These are phyloP conservation scores for Rhinopomastus cyanomelas DNA, from an alignment of 2,113 vertebrate species.

Conservation along the genomic window DNA sequence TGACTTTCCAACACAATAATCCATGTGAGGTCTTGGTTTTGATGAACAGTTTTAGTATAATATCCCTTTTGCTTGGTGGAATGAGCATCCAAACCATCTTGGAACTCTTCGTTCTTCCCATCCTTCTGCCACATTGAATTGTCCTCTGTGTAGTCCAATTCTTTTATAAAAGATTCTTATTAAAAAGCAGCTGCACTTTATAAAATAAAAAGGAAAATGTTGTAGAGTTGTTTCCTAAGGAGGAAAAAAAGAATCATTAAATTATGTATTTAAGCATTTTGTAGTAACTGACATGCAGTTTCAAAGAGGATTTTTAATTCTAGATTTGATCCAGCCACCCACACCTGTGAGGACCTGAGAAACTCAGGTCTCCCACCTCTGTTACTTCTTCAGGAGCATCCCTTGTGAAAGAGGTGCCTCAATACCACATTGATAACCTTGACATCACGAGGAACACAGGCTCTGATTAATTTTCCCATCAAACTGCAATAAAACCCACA, in stretches of 20 bases:
- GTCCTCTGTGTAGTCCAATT: not conserved
- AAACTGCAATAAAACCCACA: too few relatives aligned
- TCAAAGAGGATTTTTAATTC: too few relatives aligned
- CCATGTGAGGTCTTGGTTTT: not conserved
- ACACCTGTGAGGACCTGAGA: too few relatives aligned
- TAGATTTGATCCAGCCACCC: too few relatives aligned
- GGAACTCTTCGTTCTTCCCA: not conserved
- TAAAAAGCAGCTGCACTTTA: not conserved
- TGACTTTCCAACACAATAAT: not conserved
- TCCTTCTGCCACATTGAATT: not conserved
- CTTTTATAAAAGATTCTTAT: too few relatives aligned
- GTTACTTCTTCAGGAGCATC: too few relatives aligned
- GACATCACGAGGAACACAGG: too few relatives aligned
- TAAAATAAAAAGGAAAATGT: too few relatives aligned
- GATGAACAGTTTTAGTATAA: not conserved
- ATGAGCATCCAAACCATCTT: not conserved
- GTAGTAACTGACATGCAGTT: fast-evolving
- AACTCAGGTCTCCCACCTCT: too few relatives aligned
- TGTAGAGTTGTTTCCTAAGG: not conserved
- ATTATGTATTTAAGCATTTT: not conserved
- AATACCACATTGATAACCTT: too few relatives aligned
- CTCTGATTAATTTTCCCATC: too few relatives aligned
- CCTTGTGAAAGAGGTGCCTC: too few relatives aligned
- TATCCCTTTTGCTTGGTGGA: not conserved
- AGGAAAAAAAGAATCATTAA: not conserved